Evolutionary conservation across 2,797 vertebrate genomes (phyloP).

Genomic region (Lates japonicus): DNA sequence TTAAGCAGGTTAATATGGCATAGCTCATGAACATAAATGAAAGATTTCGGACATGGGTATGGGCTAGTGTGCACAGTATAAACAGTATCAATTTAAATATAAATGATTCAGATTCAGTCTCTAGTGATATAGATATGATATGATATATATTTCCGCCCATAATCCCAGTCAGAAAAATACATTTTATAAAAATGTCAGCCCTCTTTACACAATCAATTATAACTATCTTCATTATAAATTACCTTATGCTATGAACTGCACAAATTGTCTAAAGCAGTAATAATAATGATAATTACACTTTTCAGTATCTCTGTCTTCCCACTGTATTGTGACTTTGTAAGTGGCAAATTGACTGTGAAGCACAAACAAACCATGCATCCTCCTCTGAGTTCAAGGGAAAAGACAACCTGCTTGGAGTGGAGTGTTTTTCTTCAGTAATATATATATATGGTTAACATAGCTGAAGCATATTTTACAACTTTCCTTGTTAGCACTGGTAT

Average conservation of each 20-base stretch:
- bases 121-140: too few relatives aligned
- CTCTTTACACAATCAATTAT: conserved; percentile 29
- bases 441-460: background rate
- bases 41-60: too few relatives aligned
- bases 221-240: conserved; percentile 38
- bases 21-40: too few relatives aligned
- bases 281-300: conserved; percentile 57
- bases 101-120: too few relatives aligned
- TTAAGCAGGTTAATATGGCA: too few relatives aligned
- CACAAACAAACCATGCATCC: conserved; percentile 28
- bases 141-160: background rate
- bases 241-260: conserved; percentile 30
- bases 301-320: conserved; percentile 15
- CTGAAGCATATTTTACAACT: background rate
- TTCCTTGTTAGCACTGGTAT: background rate
- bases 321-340: conserved; percentile 29
- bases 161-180: background rate
- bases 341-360: conserved; percentile 39
- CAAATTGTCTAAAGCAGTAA: conserved; percentile 40
- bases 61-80: too few relatives aligned
- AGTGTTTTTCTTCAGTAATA: conserved; percentile 7
- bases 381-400: conserved; percentile 30
- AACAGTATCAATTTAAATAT: too few relatives aligned
- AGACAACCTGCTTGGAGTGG: conserved; percentile 17
- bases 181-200: background rate